These are phyloP conservation scores for Probosciger aterrimus DNA, from an alignment of 2,113 vertebrate species.

Conservation along the genomic window DNA sequence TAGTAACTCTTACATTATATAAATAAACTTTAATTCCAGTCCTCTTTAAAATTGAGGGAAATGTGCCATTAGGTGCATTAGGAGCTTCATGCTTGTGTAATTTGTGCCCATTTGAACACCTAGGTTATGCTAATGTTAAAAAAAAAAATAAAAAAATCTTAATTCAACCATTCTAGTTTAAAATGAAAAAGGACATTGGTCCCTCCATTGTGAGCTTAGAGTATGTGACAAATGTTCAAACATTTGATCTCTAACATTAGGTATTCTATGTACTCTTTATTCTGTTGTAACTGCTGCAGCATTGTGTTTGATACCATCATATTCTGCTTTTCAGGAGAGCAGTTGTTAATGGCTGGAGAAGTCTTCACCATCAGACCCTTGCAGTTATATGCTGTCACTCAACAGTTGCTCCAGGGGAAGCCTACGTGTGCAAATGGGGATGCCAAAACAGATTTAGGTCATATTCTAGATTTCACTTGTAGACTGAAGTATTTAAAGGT, in stretches of 20 bases:
- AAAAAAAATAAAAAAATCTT: neutral
- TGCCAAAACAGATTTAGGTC: conserved; percentile 93
- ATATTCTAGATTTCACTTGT: conserved; percentile 97
- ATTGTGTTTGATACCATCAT: neutral
- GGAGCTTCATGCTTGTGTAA: neutral
- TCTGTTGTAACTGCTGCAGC: neutral
- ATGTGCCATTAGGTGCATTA: neutral
- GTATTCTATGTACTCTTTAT: neutral
- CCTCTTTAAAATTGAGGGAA: neutral
- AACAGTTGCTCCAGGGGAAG: conserved; percentile 88
- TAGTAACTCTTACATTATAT: neutral
- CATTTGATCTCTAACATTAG: neutral
- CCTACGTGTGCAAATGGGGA: conserved; percentile 91
- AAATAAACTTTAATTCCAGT: neutral
- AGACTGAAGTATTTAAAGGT: conserved; percentile 96
- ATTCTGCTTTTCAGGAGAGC: conserved; percentile 82
- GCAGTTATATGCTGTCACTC: conserved; percentile 90
- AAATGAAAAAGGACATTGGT: neutral
- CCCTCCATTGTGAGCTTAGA: neutral
- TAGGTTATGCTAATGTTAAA: neutral
- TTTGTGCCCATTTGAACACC: neutral
- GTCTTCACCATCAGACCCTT: conserved; percentile 89
- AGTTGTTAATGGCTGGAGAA: conserved; percentile 87
- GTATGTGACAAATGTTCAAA: neutral
- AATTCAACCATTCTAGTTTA: neutral